Evolutionary conservation across 2,888 invertebrate species (phyloP).

Genomic region (Rambutsinella grinnellia): DNA sequence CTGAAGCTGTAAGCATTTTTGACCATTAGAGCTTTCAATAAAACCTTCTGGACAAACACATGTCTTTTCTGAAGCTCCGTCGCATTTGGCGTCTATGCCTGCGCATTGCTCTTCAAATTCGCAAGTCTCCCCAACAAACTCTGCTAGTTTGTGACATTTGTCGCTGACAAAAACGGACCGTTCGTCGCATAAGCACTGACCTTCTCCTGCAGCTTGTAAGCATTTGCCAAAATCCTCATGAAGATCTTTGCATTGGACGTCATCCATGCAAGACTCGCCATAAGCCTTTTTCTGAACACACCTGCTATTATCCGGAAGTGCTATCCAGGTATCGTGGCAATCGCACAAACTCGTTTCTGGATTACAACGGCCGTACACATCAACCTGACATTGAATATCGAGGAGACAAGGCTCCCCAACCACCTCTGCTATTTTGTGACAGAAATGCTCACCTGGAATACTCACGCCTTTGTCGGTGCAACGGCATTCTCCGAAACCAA

Average conservation of each 20-base stretch:
- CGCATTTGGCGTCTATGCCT: not conserved
- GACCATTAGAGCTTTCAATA: not conserved
- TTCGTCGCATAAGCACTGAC: no score
- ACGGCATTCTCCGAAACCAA: not conserved
- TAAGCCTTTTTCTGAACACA: not conserved
- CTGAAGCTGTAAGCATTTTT: not conserved
- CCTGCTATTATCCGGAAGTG: not conserved
- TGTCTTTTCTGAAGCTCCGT: not conserved
- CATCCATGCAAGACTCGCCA: not conserved
- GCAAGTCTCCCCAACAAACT: not conserved
- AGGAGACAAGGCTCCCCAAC: slow-evolving; percentile 21
- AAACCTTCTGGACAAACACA: not conserved
- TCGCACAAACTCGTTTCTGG: not conserved
- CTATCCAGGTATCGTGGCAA: not conserved
- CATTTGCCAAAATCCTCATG: no score
- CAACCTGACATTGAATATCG: slow-evolving; percentile 13
- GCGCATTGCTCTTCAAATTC: not conserved
- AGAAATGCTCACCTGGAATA: not conserved
- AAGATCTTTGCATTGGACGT: not conserved
- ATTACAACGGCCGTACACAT: no score
- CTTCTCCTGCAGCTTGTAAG: no score
- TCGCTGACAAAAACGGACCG: no score
- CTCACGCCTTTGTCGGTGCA: not conserved
- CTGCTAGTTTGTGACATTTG: not conserved
- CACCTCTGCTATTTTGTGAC: not conserved